Percentiles rank a stretch among this genome's conserved stretches.
Evolutionary conservation across 2,797 vertebrate genomes (phyloP).

Genomic region (Scolopax rusticola): DNA sequence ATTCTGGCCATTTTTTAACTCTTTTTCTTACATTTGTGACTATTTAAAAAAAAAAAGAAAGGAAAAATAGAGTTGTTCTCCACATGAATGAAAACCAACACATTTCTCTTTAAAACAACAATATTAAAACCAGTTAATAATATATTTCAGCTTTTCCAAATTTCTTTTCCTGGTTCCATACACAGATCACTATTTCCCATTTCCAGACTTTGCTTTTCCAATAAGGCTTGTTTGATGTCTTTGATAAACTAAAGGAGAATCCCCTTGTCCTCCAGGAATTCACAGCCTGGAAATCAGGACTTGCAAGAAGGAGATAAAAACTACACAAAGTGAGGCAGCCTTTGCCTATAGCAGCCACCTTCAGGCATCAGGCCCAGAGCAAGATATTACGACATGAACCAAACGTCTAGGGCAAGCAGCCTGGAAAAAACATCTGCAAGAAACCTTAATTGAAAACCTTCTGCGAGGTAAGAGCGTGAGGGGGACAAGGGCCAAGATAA

Average conservation of each 20-base stretch:
- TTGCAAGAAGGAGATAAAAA: not conserved
- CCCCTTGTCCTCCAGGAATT: not conserved
- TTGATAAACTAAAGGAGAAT: not conserved
- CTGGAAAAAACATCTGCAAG: not conserved
- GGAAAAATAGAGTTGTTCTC: not conserved
- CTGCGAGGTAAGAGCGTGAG: accelerated
- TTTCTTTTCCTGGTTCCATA: not conserved
- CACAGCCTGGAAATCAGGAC: not conserved
- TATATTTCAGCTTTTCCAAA: not conserved
- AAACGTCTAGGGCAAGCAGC: not conserved
- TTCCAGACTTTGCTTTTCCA: not conserved
- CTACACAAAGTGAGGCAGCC: not conserved
- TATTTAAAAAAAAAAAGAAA: not conserved
- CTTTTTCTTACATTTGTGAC: not conserved
- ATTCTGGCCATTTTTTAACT: not conserved
- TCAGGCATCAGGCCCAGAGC: not conserved
- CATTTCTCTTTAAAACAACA: not conserved
- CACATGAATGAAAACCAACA: not conserved
- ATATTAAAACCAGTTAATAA: not conserved
- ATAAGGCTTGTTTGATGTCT: not conserved
- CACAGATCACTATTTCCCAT: not conserved
- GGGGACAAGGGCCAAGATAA: not conserved
- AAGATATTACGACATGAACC: not conserved
- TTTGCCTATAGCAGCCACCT: not conserved
- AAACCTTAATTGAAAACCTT: not conserved